phyloP scores from a whole-genome alignment of 2,888 invertebrate genomes.

The Lycophotia porphyrea region DNA sequence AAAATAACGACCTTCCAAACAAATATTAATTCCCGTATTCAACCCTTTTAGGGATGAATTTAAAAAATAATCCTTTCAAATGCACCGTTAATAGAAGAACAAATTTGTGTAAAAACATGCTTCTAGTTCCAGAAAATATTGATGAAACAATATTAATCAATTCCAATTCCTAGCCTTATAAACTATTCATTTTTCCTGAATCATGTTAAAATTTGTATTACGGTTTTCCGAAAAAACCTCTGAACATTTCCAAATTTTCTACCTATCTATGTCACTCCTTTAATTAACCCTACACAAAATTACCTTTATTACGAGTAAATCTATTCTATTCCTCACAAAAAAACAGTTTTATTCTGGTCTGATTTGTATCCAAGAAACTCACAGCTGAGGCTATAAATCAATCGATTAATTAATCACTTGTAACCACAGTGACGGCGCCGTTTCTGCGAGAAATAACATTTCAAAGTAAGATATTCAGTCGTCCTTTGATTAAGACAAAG shows the following conservation, averaged over 20 bases:
- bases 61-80: neutral
- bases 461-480: slow-evolving; percentile 52
- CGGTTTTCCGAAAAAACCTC: neutral
- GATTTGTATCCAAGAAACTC: slow-evolving; percentile 45
- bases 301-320: neutral
- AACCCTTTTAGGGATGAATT: neutral
- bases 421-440: slow-evolving; percentile 50
- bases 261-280: slow-evolving; percentile 12
- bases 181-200: neutral
- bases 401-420: slow-evolving; percentile 70
- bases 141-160: neutral
- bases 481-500: slow-evolving; percentile 52
- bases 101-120: neutral
- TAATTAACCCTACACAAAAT: slow-evolving; percentile 24
- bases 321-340: slow-evolving; percentile 18
- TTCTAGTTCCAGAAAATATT: neutral
- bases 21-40: neutral
- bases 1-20: neutral
- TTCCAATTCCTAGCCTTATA: neutral
- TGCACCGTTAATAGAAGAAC: neutral
- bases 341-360: slow-evolving; percentile 37
- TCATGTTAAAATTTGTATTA: neutral
- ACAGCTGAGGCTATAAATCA: slow-evolving; percentile 66
- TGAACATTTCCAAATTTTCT: neutral
- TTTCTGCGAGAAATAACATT: slow-evolving; percentile 48